These are phyloP conservation scores for Leucoptera coffeella DNA, from an alignment of 2,888 invertebrate species.

Conservation along the genomic window DNA sequence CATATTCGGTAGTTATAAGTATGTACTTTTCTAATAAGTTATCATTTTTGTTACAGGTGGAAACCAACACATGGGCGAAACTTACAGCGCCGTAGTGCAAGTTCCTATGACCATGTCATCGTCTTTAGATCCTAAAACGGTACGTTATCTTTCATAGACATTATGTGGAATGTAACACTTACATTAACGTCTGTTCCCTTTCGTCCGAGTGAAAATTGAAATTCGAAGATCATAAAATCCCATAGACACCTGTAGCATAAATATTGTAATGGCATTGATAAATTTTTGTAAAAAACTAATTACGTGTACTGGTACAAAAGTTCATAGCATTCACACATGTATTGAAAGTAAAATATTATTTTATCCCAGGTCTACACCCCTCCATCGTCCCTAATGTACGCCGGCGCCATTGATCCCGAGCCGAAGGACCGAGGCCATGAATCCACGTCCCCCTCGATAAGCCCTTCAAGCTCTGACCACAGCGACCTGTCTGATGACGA, in stretches of 20 bases:
- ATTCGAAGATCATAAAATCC: no score
- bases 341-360: neutral
- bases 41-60: slow-evolving; percentile 13
- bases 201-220: neutral
- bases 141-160: slow-evolving; percentile 11
- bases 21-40: no score
- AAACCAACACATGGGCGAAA: slow-evolving; percentile 31
- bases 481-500: slow-evolving; percentile 42
- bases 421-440: slow-evolving; percentile 18
- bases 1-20: no score
- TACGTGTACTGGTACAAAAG: no score
- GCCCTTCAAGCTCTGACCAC: slow-evolving; percentile 59
- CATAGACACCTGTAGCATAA: no score
- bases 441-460: slow-evolving; percentile 68
- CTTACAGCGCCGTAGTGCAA: slow-evolving; percentile 43
- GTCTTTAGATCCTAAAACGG: slow-evolving; percentile 63
- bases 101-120: slow-evolving; percentile 68
- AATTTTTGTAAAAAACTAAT: no score
- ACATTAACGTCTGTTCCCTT: neutral
- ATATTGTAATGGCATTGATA: no score
- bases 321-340: no score
- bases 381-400: slow-evolving; percentile 80
- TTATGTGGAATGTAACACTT: neutral
- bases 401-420: slow-evolving; percentile 66
- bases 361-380: slow-evolving; percentile 86